phyloP scores from a whole-genome alignment of 2,113 vertebrate species.

The Paedocypris sp. region DNA sequence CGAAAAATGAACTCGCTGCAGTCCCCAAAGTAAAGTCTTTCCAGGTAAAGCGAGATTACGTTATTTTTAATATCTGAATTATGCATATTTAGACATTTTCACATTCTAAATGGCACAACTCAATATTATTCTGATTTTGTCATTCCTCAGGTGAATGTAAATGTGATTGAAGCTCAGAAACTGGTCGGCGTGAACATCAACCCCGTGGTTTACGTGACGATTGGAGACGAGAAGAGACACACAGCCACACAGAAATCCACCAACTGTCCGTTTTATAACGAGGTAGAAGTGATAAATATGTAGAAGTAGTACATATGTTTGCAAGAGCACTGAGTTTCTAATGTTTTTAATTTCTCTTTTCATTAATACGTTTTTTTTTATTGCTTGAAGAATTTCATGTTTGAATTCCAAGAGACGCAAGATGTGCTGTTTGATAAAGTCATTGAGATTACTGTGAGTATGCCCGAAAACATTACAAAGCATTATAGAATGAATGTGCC shows the following conservation, averaged over 20 bases:
- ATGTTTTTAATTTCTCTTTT: neutral
- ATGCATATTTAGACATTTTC: too few relatives aligned
- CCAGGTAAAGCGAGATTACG: constrained; percentile 72
- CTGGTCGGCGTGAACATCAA: constrained; percentile 88
- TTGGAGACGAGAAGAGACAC: constrained; percentile 74
- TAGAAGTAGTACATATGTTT: too few relatives aligned
- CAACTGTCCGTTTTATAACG: constrained; percentile 76
- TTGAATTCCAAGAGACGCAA: constrained; percentile 77
- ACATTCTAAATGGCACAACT: neutral
- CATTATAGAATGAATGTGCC: too few relatives aligned
- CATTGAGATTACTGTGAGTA: constrained; percentile 75
- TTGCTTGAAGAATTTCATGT: constrained; percentile 84
- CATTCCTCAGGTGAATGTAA: constrained; percentile 70
- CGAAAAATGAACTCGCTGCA: constrained; percentile 48
- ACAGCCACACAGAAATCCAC: constrained; percentile 76
- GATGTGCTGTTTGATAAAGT: constrained; percentile 78
- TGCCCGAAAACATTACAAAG: neutral
- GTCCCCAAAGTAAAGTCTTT: constrained; percentile 64
- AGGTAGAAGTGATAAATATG: too few relatives aligned
- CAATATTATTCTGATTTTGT: neutral
- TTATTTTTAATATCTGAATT: too few relatives aligned
- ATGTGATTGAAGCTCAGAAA: constrained; percentile 83
- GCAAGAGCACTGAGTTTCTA: neutral
- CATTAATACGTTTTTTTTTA: constrained; percentile 27
- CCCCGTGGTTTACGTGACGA: constrained; percentile 73